Conservation (phyloP, 2,113 vertebrate genomes). For the Callipepla californica region DNA sequence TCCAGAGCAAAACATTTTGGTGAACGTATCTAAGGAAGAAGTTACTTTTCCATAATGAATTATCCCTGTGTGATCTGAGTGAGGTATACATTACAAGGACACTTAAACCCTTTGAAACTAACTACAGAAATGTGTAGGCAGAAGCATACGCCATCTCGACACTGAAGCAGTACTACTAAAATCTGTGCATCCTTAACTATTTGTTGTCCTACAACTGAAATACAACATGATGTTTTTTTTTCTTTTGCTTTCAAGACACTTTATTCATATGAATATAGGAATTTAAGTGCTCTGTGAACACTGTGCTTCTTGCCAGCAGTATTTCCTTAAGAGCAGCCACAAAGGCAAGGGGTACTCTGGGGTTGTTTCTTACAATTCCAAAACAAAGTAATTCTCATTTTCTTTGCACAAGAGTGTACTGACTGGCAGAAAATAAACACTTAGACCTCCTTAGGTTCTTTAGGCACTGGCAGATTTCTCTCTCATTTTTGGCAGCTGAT, state of each 20-base stretch:
- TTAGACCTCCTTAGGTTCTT: not conserved
- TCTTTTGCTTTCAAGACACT: constrained; percentile 6
- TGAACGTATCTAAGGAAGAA: not conserved
- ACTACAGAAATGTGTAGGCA: not conserved
- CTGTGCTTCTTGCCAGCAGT: not conserved
- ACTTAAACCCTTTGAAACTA: not conserved
- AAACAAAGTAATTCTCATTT: not conserved
- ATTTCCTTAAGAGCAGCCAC: not conserved
- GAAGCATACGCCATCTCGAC: not conserved
- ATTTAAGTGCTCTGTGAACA: constrained; percentile 9
- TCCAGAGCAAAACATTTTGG: not conserved
- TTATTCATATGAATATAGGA: not conserved
- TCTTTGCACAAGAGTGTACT: not conserved
- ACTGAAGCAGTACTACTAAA: not conserved
- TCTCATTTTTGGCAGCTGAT: not conserved
- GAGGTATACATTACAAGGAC: not conserved
- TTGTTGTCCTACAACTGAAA: not conserved
- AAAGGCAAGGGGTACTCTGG: not conserved
- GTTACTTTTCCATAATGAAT: not conserved
- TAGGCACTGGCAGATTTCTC: not conserved
- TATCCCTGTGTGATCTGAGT: not conserved
- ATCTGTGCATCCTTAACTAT: not conserved
- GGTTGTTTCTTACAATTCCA: not conserved
- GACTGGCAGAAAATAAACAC: not conserved
- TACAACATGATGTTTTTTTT: not conserved